A percentile compares a stretch with the other conserved stretches of the same genome.
These are phyloP conservation scores for Cheirogaleus medius DNA, from an alignment of 2,113 vertebrate species.

Conservation along the genomic window DNA sequence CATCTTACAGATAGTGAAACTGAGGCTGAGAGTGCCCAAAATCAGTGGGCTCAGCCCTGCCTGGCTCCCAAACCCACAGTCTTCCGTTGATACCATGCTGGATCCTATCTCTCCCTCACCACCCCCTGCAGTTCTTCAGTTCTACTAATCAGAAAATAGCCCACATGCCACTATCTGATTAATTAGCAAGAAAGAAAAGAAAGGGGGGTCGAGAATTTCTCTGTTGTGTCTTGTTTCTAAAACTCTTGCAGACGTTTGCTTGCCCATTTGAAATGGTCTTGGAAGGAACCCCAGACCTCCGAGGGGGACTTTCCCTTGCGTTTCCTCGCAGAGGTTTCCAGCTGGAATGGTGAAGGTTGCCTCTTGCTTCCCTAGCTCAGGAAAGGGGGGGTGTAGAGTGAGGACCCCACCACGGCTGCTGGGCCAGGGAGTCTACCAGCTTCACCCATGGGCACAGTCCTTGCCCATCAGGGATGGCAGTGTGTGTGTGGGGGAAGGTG, in stretches of 20 bases:
- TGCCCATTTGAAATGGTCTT: not conserved
- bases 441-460: not conserved
- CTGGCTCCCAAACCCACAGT: not conserved
- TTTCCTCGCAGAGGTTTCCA: not conserved
- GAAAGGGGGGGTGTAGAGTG: not conserved
- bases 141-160: not conserved
- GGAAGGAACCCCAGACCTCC: not conserved
- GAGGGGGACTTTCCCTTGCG: not conserved
- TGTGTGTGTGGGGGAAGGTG: not conserved
- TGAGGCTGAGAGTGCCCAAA: not conserved
- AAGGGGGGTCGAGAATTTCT: not conserved
- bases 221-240: not conserved
- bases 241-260: not conserved
- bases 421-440: not conserved
- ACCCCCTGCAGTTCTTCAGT: not conserved
- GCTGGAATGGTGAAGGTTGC: not conserved
- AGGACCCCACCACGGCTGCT: not conserved
- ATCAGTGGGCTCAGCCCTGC: not conserved
- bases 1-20: not conserved
- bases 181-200: not conserved
- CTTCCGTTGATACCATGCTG: not conserved
- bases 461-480: not conserved
- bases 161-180: not conserved
- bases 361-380: not conserved
- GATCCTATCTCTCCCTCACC: not conserved